Percentiles rank a stretch among this genome's conserved stretches.
Conservation (phyloP, 2,113 vertebrate genomes). For the Speoplatyrhinus poulsoni region DNA sequence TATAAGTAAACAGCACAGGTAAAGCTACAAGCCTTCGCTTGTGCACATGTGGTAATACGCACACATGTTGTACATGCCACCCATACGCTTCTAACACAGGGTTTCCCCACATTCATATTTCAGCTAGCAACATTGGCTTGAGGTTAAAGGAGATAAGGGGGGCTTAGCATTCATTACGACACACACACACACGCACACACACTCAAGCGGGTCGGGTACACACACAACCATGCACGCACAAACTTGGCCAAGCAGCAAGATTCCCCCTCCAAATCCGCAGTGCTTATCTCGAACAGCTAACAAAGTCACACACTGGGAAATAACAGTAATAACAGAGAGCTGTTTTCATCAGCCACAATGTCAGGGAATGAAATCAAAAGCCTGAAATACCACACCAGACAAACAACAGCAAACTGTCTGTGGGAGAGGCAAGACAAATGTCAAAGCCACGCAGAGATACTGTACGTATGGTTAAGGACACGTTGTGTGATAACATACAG, state of each 20-base stretch:
- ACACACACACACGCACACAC: slow-evolving; percentile 2
- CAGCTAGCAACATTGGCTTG: slow-evolving; percentile 59
- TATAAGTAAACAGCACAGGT: not conserved
- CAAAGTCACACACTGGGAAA: slow-evolving; percentile 26
- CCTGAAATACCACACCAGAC: slow-evolving; percentile 2
- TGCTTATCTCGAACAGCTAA: slow-evolving; percentile 12
- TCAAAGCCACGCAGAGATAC: slow-evolving; percentile 5
- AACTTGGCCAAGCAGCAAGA: not conserved
- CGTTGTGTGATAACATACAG: slow-evolving; percentile 25
- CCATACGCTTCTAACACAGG: slow-evolving; percentile 29
- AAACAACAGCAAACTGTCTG: too few relatives aligned
- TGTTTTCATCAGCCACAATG: slow-evolving; percentile 29
- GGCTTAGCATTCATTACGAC: slow-evolving; percentile 76
- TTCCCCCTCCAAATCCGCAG: not conserved
- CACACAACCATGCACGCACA: slow-evolving; percentile 3
- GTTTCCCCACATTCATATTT: slow-evolving; percentile 52
- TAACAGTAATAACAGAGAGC: slow-evolving; percentile 19
- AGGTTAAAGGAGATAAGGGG: slow-evolving; percentile 72
- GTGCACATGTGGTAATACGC: not conserved
- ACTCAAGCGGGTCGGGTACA: slow-evolving; percentile 10
- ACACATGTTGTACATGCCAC: slow-evolving; percentile 10
- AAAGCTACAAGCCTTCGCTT: slow-evolving; percentile 27
- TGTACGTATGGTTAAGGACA: slow-evolving; percentile 28
- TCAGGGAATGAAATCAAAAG: slow-evolving; percentile 1
- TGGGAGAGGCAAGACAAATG: slow-evolving; percentile 1